Percentiles rank a stretch among this genome's conserved stretches.
Conservation (phyloP, 2,888 invertebrate species). For the Drosophila kuntzei region DNA sequence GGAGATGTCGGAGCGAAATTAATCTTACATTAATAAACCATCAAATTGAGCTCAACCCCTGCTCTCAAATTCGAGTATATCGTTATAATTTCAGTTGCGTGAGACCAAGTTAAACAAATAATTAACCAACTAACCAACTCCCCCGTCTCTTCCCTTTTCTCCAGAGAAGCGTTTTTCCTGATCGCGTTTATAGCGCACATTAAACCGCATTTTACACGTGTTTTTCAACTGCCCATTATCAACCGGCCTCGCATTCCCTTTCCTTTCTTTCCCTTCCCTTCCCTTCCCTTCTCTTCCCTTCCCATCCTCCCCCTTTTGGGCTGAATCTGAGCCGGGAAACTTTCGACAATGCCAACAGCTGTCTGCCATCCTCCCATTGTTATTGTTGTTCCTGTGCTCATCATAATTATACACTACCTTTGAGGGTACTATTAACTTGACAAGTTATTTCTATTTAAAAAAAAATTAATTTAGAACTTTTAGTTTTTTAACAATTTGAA, state of each 20-base stretch:
- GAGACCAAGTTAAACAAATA: conserved; percentile 77
- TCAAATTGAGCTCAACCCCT: conserved; percentile 46
- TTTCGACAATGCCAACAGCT: conserved; percentile 83
- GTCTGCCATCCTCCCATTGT: conserved; percentile 55
- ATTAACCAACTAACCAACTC: conserved; percentile 63
- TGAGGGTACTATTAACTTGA: not conserved
- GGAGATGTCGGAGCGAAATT: conserved; percentile 77
- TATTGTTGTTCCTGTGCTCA: conserved; percentile 28
- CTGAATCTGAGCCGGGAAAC: conserved; percentile 83
- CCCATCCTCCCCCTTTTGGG: conserved; percentile 12
- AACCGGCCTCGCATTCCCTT: not conserved
- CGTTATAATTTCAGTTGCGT: conserved; percentile 54
- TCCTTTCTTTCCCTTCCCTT: not conserved
- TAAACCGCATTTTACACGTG: conserved; percentile 78
- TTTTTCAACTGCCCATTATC: conserved; percentile 21
- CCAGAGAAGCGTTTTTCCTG: conserved; percentile 4
- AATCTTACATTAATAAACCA: conserved; percentile 77
- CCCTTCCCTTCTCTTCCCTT: not conserved
- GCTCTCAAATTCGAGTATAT: conserved; percentile 7
- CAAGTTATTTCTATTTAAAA: not conserved
- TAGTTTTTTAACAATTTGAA: too few relatives aligned
- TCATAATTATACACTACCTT: conserved; percentile 57
- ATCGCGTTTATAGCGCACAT: conserved; percentile 76
- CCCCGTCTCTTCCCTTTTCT: too few relatives aligned
- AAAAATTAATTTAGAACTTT: too few relatives aligned